Base-by-base conservation (phyloP, 2,888 invertebrate genomes). In the Leucophenga maculata region DNA sequence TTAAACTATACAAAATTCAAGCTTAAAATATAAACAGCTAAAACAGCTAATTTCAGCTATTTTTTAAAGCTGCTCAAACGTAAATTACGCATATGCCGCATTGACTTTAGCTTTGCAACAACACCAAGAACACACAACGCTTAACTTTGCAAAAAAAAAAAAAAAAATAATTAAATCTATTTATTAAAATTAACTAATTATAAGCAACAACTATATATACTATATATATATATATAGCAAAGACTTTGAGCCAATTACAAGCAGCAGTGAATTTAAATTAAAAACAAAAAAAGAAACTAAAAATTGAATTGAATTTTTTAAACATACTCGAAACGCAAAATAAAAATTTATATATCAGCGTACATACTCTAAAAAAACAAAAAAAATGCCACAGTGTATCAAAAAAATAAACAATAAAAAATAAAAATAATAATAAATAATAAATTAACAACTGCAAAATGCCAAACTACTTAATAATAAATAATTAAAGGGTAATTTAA, bases 231-330 rank as follows among this genome's bases (percentile, higher is more conserved):
- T 39, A 39, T 39, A 39, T 39, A 39, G 39, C 39, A 39, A 39
- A 39, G 39, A 74, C 59, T 76, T 71, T 60, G 26, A 46, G 32
- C 18, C 16, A 68, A n/a, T 22, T 52, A 39, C 54, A 64, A 54
- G 50, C 16, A 54, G 52, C 52, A 39, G 11, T 39, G 59, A 54
- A 66, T 54, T 39, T 39, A 39, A 39, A 11, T 39, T 11, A 59
- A 59, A 67, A 60, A 59, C 44, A 39, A 59, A 59, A 57, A 54
- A 20, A 71, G 74, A 54, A 60, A 70, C 18, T 52, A 39, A 60
- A 48, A 64, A 39, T 18, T 31, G 69, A 74, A 68, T 46, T 18
- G 18, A 69, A 62, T 59, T 39, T 68, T 68, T 73, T 65, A 57
- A 26, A 57, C 54, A 50, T 44, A 50, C 4, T 18, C 31, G 16